Evolutionary conservation across 2,888 invertebrate species (phyloP), one percentile per base, ranked within the genome.

Genomic region (Dynastes grantii): DNA sequence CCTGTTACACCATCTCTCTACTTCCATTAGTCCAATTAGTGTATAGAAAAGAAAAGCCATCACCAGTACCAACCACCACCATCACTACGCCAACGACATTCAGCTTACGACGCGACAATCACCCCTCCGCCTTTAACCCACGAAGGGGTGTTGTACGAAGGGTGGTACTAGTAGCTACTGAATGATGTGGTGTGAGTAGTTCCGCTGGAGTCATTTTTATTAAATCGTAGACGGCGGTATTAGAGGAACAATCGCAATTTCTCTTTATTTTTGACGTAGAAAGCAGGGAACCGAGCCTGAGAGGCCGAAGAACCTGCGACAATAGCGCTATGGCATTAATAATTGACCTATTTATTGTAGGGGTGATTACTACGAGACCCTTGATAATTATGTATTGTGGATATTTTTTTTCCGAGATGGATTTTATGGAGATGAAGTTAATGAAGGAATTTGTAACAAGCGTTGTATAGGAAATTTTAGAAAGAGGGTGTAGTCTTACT

Each of bases 1-100:
- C 11, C 32, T 45, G 2, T 45, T 45, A 45, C 45, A 45, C 45
- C 45, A 67, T 40, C 45, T 40, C 45, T 67, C 22, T 22, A 22
- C 40, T 16, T 67, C 40, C 65, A 67, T 67, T 67, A 40, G 65
- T 67, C 65, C 65, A 67, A 67, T 67, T 67, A 67, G 65, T 67
- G 45, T 45, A 45, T 45, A 67, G 65, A 40, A 16, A 45, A 45
- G 40, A 40, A 45, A 67, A 65, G 32, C 13, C 63, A 37, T 37
- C 32, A 11, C 45, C n/a, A 53, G 16, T 53, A 53, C 4, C 16
- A n/a, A 22, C 16, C 22, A 16, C 9, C 22, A 53, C 53, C 1
- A 53, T 6, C 37, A 37, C 37, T 5, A 37, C 37, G 45, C 45
- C 45, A 11, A 8, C 45, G 55, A 58, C n/a, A 4, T 55, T 55